Conservation (phyloP, 2,797 vertebrate species). For the Typhlichthys subterraneus region DNA sequence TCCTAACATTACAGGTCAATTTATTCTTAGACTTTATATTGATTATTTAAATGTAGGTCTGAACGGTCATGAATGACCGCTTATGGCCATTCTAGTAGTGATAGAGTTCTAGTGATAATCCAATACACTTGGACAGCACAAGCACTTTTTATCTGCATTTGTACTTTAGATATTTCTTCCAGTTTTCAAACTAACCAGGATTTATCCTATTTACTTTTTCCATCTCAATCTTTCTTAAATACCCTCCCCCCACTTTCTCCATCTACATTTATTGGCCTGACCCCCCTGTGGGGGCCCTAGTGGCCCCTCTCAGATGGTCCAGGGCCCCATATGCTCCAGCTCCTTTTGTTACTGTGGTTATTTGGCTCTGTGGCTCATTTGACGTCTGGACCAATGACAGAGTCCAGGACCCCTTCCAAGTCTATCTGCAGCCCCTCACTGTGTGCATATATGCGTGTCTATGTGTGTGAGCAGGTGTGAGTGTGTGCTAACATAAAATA, state of each 20-base stretch:
- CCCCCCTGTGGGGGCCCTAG: slow-evolving; percentile 47
- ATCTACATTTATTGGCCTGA: neutral
- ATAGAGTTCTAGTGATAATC: too few relatives aligned
- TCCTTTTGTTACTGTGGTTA: slow-evolving; percentile 79
- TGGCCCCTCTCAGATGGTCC: slow-evolving; percentile 74
- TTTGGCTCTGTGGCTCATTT: slow-evolving; percentile 73
- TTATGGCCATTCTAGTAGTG: too few relatives aligned
- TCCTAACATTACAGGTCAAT: too few relatives aligned
- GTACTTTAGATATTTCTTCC: too few relatives aligned
- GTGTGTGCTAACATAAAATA: neutral
- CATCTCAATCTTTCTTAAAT: slow-evolving; percentile 6
- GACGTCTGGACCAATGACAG: slow-evolving; percentile 76
- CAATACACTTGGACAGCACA: too few relatives aligned
- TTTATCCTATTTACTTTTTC: neutral
- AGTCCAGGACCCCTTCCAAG: slow-evolving; percentile 75
- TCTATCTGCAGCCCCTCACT: slow-evolving; percentile 42
- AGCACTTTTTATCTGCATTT: too few relatives aligned
- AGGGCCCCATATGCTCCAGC: slow-evolving; percentile 74
- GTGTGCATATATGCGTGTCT: slow-evolving; percentile 11
- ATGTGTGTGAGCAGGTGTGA: slow-evolving; percentile 1
- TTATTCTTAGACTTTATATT: too few relatives aligned
- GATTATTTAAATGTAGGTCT: too few relatives aligned
- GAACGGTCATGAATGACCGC: too few relatives aligned
- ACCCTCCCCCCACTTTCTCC: slow-evolving; percentile 16
- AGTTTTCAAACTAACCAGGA: neutral